These are phyloP conservation scores for Drosophila cyrtoloma DNA, from an alignment of 2,888 invertebrate species.

Conservation along the genomic window DNA sequence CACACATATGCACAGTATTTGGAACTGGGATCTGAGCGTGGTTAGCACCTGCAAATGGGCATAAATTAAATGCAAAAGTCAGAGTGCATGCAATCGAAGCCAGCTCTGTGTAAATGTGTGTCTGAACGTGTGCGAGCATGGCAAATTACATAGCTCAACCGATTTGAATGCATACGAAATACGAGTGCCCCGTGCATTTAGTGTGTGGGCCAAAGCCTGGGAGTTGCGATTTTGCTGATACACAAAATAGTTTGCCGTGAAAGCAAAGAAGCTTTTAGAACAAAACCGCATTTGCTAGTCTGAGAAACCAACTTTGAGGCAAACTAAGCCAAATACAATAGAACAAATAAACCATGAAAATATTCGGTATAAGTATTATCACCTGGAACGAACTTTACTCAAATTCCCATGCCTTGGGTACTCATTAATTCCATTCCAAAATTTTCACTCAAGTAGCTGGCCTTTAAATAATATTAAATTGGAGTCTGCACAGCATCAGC, in stretches of 20 bases:
- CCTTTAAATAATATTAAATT: conserved; percentile 1
- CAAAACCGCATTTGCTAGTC: background rate
- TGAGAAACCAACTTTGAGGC: background rate
- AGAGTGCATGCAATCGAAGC: conserved; percentile 38
- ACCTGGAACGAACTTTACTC: background rate
- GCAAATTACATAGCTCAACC: conserved; percentile 23
- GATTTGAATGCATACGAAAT: conserved; percentile 10
- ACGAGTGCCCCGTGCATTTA: background rate
- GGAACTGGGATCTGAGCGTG: conserved; percentile 3
- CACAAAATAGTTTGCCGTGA: background rate
- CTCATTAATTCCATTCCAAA: background rate
- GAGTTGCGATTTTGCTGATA: background rate
- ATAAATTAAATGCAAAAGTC: conserved; percentile 40
- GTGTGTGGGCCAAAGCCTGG: background rate
- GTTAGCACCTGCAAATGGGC: conserved; percentile 11
- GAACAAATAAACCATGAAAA: background rate
- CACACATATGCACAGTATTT: background rate
- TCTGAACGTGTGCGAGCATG: conserved; percentile 7
- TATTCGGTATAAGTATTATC: background rate
- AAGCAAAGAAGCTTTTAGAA: background rate
- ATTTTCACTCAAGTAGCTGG: conserved; percentile 2
- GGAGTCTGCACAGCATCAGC: conserved; percentile 1
- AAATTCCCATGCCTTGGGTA: background rate
- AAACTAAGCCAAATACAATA: background rate
- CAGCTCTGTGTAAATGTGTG: conserved; percentile 1